These are phyloP conservation scores for Apotomis betuletana DNA, from an alignment of 2,888 invertebrate genomes.

Conservation along the genomic window DNA sequence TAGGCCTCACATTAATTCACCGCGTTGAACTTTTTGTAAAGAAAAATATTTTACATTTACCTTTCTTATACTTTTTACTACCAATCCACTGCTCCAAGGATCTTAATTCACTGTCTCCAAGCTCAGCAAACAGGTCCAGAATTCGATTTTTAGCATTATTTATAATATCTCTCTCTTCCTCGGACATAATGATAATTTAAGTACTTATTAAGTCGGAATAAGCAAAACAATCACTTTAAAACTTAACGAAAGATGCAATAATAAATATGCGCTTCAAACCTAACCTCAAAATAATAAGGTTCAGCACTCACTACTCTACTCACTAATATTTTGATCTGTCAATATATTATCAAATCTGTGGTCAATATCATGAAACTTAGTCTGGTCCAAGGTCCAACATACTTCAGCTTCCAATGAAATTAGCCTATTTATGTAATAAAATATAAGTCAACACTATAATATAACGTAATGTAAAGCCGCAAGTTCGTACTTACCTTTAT, in stretches of 20 bases:
- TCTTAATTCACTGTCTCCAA: constrained; percentile 63
- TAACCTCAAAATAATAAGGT: too few relatives aligned
- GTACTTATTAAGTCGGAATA: neutral
- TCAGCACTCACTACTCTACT: too few relatives aligned
- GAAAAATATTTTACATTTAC: constrained; percentile 47
- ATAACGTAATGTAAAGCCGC: neutral
- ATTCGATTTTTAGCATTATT: constrained; percentile 60
- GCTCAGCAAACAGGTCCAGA: constrained; percentile 62
- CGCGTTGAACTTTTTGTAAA: too few relatives aligned
- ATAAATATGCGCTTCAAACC: neutral
- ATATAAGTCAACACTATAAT: neutral
- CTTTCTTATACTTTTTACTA: constrained; percentile 68
- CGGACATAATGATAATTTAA: constrained; percentile 51
- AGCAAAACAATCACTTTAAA: too few relatives aligned
- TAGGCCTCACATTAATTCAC: too few relatives aligned
- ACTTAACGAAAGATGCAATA: neutral
- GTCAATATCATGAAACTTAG: too few relatives aligned
- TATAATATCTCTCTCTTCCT: constrained; percentile 48
- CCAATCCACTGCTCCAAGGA: constrained; percentile 70
- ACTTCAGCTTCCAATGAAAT: too few relatives aligned
- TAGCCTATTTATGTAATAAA: too few relatives aligned
- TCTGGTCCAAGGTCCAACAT: too few relatives aligned
- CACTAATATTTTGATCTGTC: too few relatives aligned
- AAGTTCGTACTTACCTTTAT: neutral
- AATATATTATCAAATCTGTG: too few relatives aligned